Base-by-base conservation (phyloP, 2,113 vertebrate genomes). In the Elephas maximus region DNA sequence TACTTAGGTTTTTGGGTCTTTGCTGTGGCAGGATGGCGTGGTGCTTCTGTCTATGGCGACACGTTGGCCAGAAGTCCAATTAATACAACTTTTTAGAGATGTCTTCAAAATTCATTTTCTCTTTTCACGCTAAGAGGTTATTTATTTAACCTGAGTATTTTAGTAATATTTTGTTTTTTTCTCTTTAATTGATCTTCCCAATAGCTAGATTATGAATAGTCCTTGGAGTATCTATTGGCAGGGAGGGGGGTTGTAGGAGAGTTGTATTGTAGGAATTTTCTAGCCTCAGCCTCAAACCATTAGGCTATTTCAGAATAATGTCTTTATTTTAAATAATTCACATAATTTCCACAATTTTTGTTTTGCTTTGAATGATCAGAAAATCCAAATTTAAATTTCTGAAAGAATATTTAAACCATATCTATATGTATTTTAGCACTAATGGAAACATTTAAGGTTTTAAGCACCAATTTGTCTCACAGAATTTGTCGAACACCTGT, bases 301-400 rank as follows among this genome's bases (percentile, higher is more conserved):
- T 41, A 78, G 4, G 60, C 48, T 57, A 63, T 88, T 92, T 90
- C 17, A 96, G 8, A 85, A 90, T 45, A 48, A 85, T 44, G 18
- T 82, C 79, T 67, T 92, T 80, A 78, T 83, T 91, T 83, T 60
- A 88, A 93, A 79, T n/a, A 57, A 57, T 45, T 53, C 0, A 78
- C 2, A 15, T 63, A 89, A 88, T 73, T 76, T 41, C 28, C 62
- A 91, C 6, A 84, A 33, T 41, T 88, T 94, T 86, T 57, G 71
- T 48, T 79, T 71, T 63, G 33, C 41, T 90, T 84, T 78, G 21
- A 88, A 88, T 73, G 63, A 12, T 30, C 92, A 10, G 4, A 88
- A 91, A 95, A 67, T 33, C 6, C 4, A 88, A 90, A 53, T 87
- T 88, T 85, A 81, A 28, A 24, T 93, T 89, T n/a, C n/a, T 74